These are phyloP conservation scores for Oryzias melastigma DNA, from an alignment of 2,113 vertebrate species.

Conservation along the genomic window DNA sequence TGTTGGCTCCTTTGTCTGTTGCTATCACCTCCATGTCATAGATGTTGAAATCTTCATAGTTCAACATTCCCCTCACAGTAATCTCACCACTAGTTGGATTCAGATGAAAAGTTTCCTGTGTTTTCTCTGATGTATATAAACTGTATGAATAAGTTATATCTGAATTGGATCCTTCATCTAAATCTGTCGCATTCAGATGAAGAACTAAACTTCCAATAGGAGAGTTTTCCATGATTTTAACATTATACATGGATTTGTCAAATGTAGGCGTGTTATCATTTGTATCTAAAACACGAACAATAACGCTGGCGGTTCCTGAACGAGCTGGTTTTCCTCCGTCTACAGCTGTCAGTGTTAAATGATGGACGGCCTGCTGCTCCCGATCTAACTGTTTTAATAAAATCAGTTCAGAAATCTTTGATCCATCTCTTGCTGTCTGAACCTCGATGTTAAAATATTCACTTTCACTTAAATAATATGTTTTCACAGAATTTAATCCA, in stretches of 20 bases:
- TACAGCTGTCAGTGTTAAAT: constrained; percentile 71
- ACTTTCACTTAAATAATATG: constrained; percentile 60
- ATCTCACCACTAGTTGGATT: constrained; percentile 75
- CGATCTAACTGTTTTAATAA: constrained; percentile 50
- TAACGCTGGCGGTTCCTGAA: constrained; percentile 62
- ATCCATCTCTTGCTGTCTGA: constrained; percentile 57
- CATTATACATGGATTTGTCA: not conserved
- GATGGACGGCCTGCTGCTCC: constrained; percentile 49
- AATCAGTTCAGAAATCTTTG: constrained; percentile 52
- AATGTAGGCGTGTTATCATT: constrained; percentile 74
- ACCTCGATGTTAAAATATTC: constrained; percentile 64
- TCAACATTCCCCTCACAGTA: constrained; percentile 65
- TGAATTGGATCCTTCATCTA: constrained; percentile 14
- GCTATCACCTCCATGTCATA: constrained; percentile 67
- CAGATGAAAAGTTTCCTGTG: constrained; percentile 67
- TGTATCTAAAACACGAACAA: constrained; percentile 62
- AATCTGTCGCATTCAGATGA: constrained; percentile 16
- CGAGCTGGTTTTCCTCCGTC: constrained; percentile 71
- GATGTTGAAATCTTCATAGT: constrained; percentile 73
- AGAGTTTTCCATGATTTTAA: constrained; percentile 11
- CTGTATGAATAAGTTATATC: constrained; percentile 11
- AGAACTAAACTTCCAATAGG: constrained; percentile 18
- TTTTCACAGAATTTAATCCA: constrained; percentile 54
- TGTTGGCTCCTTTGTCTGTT: constrained; percentile 57
- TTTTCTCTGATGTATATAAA: constrained; percentile 19